Conservation (phyloP, 2,797 vertebrate genomes). For the Denticeps clupeoides region DNA sequence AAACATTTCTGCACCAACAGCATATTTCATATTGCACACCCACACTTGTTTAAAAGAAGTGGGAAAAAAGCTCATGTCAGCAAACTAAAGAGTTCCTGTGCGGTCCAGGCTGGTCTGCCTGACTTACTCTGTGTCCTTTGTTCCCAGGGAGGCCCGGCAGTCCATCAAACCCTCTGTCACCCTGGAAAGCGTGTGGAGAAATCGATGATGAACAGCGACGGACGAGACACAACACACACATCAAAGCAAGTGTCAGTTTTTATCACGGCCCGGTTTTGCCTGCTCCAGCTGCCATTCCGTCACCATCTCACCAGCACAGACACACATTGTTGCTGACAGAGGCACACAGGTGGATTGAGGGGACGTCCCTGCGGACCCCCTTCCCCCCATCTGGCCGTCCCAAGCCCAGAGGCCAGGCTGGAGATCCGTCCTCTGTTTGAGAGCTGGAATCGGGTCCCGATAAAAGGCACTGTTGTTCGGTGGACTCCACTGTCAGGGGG, state of each 20-base stretch:
- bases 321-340: neutral
- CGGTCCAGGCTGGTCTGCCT: too few relatives aligned
- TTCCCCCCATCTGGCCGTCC: neutral
- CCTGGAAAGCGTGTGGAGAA: conserved; percentile 32
- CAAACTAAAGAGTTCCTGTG: too few relatives aligned
- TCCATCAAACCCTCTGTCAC: conserved; percentile 73
- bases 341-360: conserved; percentile 34
- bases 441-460: conserved; percentile 46
- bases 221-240: neutral
- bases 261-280: too few relatives aligned
- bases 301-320: conserved; percentile 9
- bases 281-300: too few relatives aligned
- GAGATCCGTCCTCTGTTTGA: conserved; percentile 33
- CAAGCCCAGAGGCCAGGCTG: conserved; percentile 25
- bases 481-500: conserved; percentile 40
- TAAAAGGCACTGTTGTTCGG: conserved; percentile 47
- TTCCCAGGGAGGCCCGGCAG: conserved; percentile 80
- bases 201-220: conserved; percentile 25
- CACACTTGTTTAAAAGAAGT: too few relatives aligned
- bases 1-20: too few relatives aligned
- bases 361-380: conserved; percentile 39
- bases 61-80: too few relatives aligned
- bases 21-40: too few relatives aligned
- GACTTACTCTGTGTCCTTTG: conserved; percentile 79
- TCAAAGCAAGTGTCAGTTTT: too few relatives aligned